Conservation (phyloP, 2,797 vertebrate species). For the Amazonetta brasiliensis region DNA sequence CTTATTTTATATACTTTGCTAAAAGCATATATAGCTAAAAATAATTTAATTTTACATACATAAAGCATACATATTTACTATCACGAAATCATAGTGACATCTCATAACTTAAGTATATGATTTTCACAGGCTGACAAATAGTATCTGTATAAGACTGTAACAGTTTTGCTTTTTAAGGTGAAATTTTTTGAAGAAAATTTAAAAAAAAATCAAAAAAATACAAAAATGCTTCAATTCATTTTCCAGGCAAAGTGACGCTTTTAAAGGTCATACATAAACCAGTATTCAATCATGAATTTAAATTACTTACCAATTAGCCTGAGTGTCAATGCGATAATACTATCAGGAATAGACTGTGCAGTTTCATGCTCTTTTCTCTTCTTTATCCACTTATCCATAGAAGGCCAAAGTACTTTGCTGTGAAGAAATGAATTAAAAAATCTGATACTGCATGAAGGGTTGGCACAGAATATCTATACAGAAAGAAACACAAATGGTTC, state of each 20-base stretch:
- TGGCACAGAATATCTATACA: neutral
- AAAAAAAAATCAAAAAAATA: neutral
- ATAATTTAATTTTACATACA: neutral
- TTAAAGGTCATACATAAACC: neutral
- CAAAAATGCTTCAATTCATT: neutral
- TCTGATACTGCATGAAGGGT: neutral
- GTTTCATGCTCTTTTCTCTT: constrained; percentile 83
- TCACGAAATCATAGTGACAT: neutral
- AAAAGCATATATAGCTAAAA: neutral
- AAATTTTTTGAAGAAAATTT: neutral
- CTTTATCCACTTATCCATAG: constrained; percentile 93
- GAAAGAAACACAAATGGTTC: neutral
- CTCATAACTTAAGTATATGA: neutral
- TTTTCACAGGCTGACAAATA: neutral
- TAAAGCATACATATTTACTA: neutral
- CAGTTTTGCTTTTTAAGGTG: neutral
- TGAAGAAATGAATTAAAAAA: neutral
- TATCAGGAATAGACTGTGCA: constrained; percentile 77
- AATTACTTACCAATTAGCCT: constrained; percentile 89
- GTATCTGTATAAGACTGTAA: neutral
- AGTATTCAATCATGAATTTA: neutral
- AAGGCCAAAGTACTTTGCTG: constrained; percentile 94
- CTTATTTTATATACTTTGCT: neutral
- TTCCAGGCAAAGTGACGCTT: neutral
- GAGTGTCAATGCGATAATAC: constrained; percentile 85